These are phyloP conservation scores for Marisa cornuarietis DNA, from an alignment of 1,140 invertebrate genomes.

Conservation along the genomic window DNA sequence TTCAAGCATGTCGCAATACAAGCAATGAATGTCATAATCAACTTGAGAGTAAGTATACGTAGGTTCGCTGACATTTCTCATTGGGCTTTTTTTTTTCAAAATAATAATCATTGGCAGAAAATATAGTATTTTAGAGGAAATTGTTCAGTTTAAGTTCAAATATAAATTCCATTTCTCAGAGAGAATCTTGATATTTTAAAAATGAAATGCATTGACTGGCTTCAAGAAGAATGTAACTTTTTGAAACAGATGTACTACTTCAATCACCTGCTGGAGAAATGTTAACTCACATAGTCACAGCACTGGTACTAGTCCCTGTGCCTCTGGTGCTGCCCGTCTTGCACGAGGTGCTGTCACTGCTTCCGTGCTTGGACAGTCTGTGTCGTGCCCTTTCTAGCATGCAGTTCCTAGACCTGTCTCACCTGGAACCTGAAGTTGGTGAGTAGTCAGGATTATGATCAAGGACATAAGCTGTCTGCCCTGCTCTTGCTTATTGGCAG, in stretches of 20 bases:
- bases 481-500: no score
- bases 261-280: slow-evolving; percentile 71
- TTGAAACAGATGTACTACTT: slow-evolving; percentile 66
- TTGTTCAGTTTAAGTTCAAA: not conserved
- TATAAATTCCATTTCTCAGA: no score
- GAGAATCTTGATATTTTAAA: not conserved
- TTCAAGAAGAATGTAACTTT: slow-evolving; percentile 6
- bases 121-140: not conserved
- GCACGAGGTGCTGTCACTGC: slow-evolving; percentile 67
- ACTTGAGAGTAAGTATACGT: slow-evolving; percentile 29
- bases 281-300: slow-evolving; percentile 71
- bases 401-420: slow-evolving; percentile 60
- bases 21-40: slow-evolving; percentile 26
- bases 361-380: slow-evolving; percentile 70
- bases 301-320: slow-evolving; percentile 70
- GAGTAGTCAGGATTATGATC: not conserved
- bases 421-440: slow-evolving; percentile 48
- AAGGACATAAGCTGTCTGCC: no score
- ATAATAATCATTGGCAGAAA: no score
- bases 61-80: not conserved
- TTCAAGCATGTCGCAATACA: slow-evolving; percentile 3
- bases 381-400: slow-evolving; percentile 69
- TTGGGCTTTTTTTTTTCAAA: no score
- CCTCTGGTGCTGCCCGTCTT: slow-evolving; percentile 64
- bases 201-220: not conserved